These are phyloP conservation scores for Deilephila porcellus DNA, from an alignment of 2,888 invertebrate genomes.

Conservation along the genomic window DNA sequence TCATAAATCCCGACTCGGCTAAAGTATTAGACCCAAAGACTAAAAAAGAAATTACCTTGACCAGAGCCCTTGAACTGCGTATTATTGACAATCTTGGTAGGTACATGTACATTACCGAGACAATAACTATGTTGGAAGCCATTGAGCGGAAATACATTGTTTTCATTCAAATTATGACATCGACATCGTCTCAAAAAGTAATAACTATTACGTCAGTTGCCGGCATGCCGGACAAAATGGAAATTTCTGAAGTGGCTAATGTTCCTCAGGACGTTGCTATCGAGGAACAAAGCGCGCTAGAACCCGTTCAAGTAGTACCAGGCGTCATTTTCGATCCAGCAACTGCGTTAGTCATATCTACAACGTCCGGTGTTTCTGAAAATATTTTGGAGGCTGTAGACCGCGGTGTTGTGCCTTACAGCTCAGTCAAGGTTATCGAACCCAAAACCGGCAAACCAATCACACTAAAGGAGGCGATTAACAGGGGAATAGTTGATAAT, in stretches of 20 bases:
- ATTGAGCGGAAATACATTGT: constrained; percentile 87
- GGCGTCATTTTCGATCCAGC: constrained; percentile 92
- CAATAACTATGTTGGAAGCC: constrained; percentile 90
- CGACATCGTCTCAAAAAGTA: constrained; percentile 83
- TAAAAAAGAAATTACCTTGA: constrained; percentile 87
- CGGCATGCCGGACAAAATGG: constrained; percentile 89
- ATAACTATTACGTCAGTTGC: constrained; percentile 90
- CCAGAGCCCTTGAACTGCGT: constrained; percentile 90
- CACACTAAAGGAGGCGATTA: constrained; percentile 90
- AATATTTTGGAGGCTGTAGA: constrained; percentile 91
- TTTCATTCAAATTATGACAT: constrained; percentile 81
- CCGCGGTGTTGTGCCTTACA: constrained; percentile 88
- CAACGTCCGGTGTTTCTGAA: constrained; percentile 88
- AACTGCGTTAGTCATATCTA: constrained; percentile 89
- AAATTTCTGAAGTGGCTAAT: constrained; percentile 84
- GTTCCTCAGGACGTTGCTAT: constrained; percentile 44
- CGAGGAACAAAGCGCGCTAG: constrained; percentile 79
- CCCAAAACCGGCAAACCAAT: constrained; percentile 88
- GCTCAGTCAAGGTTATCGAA: constrained; percentile 88
- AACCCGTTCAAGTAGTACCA: constrained; percentile 89
- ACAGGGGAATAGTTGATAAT: constrained; percentile 89
- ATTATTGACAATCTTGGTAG: constrained; percentile 92
- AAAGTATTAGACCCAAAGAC: constrained; percentile 91
- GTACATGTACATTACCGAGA: constrained; percentile 84
- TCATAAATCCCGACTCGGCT: constrained; percentile 94